Evolutionary conservation across 2,797 vertebrate genomes (phyloP), one percentile per base, ranked within the genome.

Genomic region (Halcyon badia): DNA sequence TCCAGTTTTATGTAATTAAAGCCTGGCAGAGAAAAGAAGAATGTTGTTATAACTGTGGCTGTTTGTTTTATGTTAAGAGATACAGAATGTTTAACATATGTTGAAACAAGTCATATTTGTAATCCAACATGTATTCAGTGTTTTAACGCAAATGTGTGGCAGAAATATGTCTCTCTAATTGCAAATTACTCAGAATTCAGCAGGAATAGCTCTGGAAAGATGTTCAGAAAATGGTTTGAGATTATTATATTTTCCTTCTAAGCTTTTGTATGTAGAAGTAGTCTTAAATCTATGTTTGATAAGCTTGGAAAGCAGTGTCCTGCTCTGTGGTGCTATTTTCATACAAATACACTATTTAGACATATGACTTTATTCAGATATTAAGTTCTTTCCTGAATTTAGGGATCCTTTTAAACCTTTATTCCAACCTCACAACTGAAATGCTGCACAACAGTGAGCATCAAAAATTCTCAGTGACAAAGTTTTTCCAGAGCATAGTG

Each of bases 91-190:
- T 86, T 81, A 94, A 71, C 86, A 84, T 90, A 82, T 69, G 86
- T 68, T 90, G 71, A 85, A 95, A 80, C 37, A 83, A 94, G 78
- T 57, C 30, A 14, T 56, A 21, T 91, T 89, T 93, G 86, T 91
- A 65, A 80, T 77, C 69, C 64, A 94, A 80, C 62, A 28, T 5
- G 42, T 46, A 77, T 76, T 85, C 60, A 9, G 41, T 58, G 37
- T 84, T 91, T 93, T 57, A 68, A 91, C 90, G 44, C 39, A 91
- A 93, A 77, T 4, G 7, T 46, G 35, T 39, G 30, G 62, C 68
- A 93, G 77, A 84, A 90, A 82, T 64, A 73, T 42, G 35, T 91
- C 56, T 89, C 57, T 83, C 30, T 92, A 81, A 88, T 87, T 72
- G 91, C 66, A 90, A 79, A 26, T 41, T 88, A 39, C 31, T 87